Evolutionary conservation across 2,888 invertebrate species (phyloP), one percentile per base, ranked within the genome.

Genomic region (Leucophora obtusa): DNA sequence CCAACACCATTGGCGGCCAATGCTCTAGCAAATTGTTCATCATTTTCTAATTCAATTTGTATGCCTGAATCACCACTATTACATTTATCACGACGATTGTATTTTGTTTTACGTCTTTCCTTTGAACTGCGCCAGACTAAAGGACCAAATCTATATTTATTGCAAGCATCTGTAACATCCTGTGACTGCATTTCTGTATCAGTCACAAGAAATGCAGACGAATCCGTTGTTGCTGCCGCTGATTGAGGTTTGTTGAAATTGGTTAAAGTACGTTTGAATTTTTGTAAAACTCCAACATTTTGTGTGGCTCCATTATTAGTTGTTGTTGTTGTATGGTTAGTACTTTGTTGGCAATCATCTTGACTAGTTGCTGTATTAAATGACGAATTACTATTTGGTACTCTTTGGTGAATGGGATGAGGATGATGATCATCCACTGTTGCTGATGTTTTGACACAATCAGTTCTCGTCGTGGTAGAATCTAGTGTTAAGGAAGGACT

Each of bases 61-160:
- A 94, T 94, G 82, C 94, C 94, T 81, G 94, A 94, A 89, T 94
- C 94, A 5, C 94, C 94, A 87, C 94, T 94, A 89, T 94, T 94
- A 89, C 94, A 94, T 88, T 94, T 94, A 83, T 93, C 93, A 84
- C 92, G 93, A 75, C 94, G 91, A 74, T 93, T 93, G 69, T 93
- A 93, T 89, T 94, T 94, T 83, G 92, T 93, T 87, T 93, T 93
- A 85, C 94, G 94, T 71, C 93, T 91, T 86, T 94, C 94, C 87
- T 94, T 94, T 85, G 94, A 94, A 18, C 93, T 92, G 79, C 94
- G 92, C 94, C 94, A 94, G 72, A 93, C 92, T 68, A 94, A 91
- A 33, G 94, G 93, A n/a, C 94, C 94, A 87, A 94, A 93, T 85
- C 94, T 93, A 88, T 89, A 89, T 82, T 88, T 89, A 68, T 77